phyloP scores from a whole-genome alignment of 2,888 invertebrate species.

The Monoplex corrugatus region DNA sequence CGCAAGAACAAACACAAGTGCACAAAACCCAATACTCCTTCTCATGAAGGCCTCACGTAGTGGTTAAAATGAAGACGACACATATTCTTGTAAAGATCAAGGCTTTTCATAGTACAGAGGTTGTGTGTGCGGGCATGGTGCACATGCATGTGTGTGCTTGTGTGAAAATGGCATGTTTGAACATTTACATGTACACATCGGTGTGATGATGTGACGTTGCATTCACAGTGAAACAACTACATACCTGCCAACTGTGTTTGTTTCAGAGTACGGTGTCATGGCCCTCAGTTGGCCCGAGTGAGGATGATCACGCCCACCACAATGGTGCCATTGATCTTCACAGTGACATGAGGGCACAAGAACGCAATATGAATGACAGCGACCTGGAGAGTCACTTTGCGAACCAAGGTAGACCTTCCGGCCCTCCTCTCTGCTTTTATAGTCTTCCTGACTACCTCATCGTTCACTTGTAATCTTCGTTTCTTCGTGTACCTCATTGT shows the following conservation, averaged over 20 bases:
- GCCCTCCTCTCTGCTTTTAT: too few relatives aligned
- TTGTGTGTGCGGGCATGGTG: too few relatives aligned
- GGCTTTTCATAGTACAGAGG: too few relatives aligned
- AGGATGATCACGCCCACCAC: background rate
- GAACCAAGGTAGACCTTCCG: slow-evolving; percentile 82
- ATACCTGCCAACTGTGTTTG: background rate
- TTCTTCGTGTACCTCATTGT: too few relatives aligned
- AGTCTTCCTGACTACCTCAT: too few relatives aligned
- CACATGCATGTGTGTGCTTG: too few relatives aligned
- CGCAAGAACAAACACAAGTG: too few relatives aligned
- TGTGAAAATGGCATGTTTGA: background rate
- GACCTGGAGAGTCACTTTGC: slow-evolving; percentile 94
- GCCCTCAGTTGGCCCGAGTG: background rate
- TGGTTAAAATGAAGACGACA: too few relatives aligned
- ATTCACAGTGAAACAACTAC: background rate
- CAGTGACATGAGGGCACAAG: slow-evolving; percentile 52
- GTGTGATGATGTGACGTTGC: background rate
- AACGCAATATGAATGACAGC: slow-evolving; percentile 86
- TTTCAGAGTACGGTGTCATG: background rate
- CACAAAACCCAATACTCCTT: too few relatives aligned
- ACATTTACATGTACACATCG: background rate
- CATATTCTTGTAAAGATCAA: too few relatives aligned
- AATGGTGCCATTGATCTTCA: slow-evolving; percentile 41
- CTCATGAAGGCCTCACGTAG: too few relatives aligned
- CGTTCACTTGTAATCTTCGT: too few relatives aligned